Conservation (phyloP, 1,140 invertebrate species). For the Proales similis region DNA sequence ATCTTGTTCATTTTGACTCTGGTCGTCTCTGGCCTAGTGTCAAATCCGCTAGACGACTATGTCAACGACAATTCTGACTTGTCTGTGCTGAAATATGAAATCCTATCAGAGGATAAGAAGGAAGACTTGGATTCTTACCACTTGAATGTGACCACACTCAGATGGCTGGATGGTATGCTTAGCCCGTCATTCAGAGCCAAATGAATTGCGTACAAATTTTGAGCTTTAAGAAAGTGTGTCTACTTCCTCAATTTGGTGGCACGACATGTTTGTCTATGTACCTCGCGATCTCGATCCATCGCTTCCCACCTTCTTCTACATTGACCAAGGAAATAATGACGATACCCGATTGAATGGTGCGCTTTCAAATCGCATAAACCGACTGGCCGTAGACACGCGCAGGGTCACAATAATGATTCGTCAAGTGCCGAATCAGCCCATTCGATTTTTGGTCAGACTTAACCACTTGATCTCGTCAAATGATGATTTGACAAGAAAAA, state of each 20-base stretch:
- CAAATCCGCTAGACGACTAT: slow-evolving; percentile 9
- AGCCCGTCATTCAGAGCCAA: background rate
- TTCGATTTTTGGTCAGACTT: background rate
- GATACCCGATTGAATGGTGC: background rate
- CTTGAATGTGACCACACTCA: background rate
- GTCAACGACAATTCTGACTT: slow-evolving; percentile 18
- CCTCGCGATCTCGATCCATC: background rate
- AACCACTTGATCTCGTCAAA: too few species aligned
- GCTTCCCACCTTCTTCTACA: slow-evolving; percentile 4
- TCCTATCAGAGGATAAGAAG: background rate
- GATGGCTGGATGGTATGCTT: background rate
- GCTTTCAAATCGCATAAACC: too few species aligned
- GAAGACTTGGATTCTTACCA: background rate
- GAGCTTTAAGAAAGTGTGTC: background rate
- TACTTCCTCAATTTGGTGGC: background rate
- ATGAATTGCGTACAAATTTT: background rate
- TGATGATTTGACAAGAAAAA: too few species aligned
- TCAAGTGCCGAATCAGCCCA: slow-evolving; percentile 20
- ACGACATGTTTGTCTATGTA: slow-evolving; percentile 17
- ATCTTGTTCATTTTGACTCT: too few species aligned
- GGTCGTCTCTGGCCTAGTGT: too few species aligned
- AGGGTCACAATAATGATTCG: slow-evolving; percentile 8
- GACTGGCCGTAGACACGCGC: too few species aligned
- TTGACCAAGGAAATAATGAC: background rate
- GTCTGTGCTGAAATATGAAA: background rate